Evolutionary conservation across 1,140 invertebrate genomes (phyloP).

Genomic region (Elymnias hypermnestra): DNA sequence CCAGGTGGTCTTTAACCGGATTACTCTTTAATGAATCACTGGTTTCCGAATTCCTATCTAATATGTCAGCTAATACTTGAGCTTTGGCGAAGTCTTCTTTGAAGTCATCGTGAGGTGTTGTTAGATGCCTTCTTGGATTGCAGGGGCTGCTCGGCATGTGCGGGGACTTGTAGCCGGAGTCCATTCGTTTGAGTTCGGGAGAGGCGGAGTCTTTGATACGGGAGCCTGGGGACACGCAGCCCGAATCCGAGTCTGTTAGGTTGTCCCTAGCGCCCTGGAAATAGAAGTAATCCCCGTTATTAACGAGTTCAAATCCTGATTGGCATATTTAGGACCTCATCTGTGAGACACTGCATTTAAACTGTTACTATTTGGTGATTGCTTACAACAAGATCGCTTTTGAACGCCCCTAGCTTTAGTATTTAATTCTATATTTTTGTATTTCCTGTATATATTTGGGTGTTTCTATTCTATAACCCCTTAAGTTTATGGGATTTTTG

Average conservation of each 20-base stretch:
- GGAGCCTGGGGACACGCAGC: slow-evolving; percentile 73
- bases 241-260: slow-evolving; percentile 73
- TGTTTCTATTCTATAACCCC: no score
- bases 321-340: no score
- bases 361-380: no score
- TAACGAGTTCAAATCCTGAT: no score
- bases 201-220: slow-evolving; percentile 73
- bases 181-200: slow-evolving; percentile 72
- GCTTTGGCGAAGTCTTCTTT: slow-evolving; percentile 67
- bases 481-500: no score
- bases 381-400: no score
- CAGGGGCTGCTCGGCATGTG: slow-evolving; percentile 62
- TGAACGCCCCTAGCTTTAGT: no score
- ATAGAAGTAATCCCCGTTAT: background rate
- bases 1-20: slow-evolving; percentile 63
- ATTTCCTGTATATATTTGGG: no score
- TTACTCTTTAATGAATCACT: slow-evolving; percentile 65
- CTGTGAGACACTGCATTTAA: no score
- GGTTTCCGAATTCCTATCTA: slow-evolving; percentile 59
- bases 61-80: slow-evolving; percentile 55
- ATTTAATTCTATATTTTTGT: no score
- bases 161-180: slow-evolving; percentile 74
- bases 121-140: slow-evolving; percentile 49
- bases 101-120: slow-evolving; percentile 58
- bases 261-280: slow-evolving; percentile 68